Evolutionary conservation across 2,888 invertebrate species (phyloP), one percentile per base, ranked within the genome.

Genomic region (Drosophila ezoana): DNA sequence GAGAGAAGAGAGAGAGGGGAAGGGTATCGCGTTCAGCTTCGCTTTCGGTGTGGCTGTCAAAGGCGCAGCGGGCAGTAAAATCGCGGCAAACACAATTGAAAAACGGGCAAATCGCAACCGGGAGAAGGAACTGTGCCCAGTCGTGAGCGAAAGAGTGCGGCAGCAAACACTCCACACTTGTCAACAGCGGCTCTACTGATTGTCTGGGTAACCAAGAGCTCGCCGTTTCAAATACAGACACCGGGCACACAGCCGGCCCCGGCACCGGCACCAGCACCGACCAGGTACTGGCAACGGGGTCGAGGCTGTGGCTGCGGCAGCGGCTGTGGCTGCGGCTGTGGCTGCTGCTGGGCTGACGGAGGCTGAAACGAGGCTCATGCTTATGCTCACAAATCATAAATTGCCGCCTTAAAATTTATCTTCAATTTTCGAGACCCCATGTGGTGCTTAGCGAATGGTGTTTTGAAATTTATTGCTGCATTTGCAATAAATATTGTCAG

Each of bases 401-500:
- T 92, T 91, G 91, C 92, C 92, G 91, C 92, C 91, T 91, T 92
- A 91, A 91, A 91, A 91, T 92, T 91, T 91, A 90, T 90, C 90
- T 90, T 90, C 90, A 91, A 90, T 90, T 90, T 90, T 86, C 87
- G 79, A 90, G 87, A 87, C 87, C 87, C 87, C 87, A 89, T 87
- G 87, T 88, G 87, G 87, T 89, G 90, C 90, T 90, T 89, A 87
- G 87, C 87, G 87, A 87, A 81, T 81, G 87, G 81, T 81, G 81
- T 81, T 81, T 81, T 81, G 89, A 87, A 90, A 90, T 90, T 90
- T 90, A 90, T 90, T 90, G 86, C 90, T 89, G 90, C 87, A 90
- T 90, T 89, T 90, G 90, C 90, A 87, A 90, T 90, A 90, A 90
- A 90, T 90, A 90, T 90, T 89, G 82, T 90, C 89, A 82, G 89